Percentiles rank a stretch among this genome's conserved stretches.
Conservation (phyloP, 2,797 vertebrate species). For the Alosa sapidissima region DNA sequence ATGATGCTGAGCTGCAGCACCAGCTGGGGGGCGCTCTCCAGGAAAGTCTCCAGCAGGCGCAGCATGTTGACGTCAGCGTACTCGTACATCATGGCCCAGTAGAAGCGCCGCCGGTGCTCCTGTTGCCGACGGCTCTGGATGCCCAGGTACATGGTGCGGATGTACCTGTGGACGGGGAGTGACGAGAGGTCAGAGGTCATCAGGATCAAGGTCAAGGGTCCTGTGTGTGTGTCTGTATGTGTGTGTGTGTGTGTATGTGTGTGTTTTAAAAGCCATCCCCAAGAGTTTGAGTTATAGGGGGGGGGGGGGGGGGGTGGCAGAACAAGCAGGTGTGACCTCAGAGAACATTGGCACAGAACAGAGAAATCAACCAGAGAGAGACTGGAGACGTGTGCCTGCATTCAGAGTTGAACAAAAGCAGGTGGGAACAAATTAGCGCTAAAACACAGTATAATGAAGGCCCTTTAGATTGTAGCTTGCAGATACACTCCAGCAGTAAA, state of each 20-base stretch:
- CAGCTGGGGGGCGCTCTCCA: slow-evolving; percentile 97
- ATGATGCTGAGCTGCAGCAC: slow-evolving; percentile 99
- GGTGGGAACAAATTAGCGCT: background rate
- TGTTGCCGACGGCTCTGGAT: slow-evolving; percentile 93
- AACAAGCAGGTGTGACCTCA: background rate
- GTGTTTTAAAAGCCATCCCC: too few species aligned
- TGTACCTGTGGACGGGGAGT: slow-evolving; percentile 78
- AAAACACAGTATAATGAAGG: background rate
- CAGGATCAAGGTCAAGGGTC: too few species aligned
- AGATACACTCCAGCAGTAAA: background rate
- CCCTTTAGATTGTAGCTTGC: background rate
- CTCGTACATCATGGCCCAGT: slow-evolving; percentile 99
- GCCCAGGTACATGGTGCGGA: slow-evolving; percentile 96
- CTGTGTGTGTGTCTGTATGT: too few species aligned
- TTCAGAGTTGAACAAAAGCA: background rate
- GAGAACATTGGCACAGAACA: background rate
- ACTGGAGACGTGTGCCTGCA: background rate
- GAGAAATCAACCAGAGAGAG: background rate
- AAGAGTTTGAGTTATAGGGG: too few species aligned
- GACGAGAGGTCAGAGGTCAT: background rate
- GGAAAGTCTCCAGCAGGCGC: slow-evolving; percentile 95
- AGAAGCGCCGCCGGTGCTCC: slow-evolving; percentile 96
- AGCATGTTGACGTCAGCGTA: slow-evolving; percentile 98
- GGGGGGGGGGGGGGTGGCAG: background rate
- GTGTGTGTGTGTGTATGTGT: too few species aligned